phyloP scores from a whole-genome alignment of 2,888 invertebrate species.

The Trissolcus brochymenae region DNA sequence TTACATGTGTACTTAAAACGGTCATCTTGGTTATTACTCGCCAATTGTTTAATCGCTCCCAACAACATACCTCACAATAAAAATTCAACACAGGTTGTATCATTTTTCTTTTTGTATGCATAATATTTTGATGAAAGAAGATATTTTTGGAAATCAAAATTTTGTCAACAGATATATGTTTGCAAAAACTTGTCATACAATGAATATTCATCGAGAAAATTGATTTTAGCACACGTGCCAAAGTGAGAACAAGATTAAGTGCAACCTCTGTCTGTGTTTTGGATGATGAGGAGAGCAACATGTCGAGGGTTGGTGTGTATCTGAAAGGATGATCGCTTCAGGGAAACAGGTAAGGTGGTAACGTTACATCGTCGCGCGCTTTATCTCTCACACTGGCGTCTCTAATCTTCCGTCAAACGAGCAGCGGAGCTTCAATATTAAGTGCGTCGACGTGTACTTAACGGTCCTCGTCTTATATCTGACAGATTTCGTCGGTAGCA shows the following conservation, averaged over 20 bases:
- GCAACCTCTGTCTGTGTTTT: slow-evolving; percentile 38
- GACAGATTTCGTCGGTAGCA: slow-evolving; percentile 34
- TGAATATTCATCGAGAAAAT: slow-evolving; percentile 12
- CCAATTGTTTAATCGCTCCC: slow-evolving; percentile 34
- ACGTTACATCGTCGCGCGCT: slow-evolving; percentile 36
- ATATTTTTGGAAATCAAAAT: too few species aligned
- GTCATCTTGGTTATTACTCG: slow-evolving; percentile 39
- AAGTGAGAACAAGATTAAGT: slow-evolving; percentile 40
- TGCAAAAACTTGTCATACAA: not conserved
- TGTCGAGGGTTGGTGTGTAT: slow-evolving; percentile 39
- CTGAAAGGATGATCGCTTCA: slow-evolving; percentile 53
- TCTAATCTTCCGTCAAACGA: slow-evolving; percentile 52
- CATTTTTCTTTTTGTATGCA: too few species aligned
- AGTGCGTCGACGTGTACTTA: slow-evolving; percentile 45
- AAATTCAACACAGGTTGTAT: too few species aligned
- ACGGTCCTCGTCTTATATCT: slow-evolving; percentile 36
- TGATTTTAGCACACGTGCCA: slow-evolving; percentile 32
- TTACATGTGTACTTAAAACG: slow-evolving; percentile 49
- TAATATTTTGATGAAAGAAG: too few species aligned
- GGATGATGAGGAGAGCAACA: slow-evolving; percentile 45
- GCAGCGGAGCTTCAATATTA: slow-evolving; percentile 46
- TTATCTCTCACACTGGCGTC: slow-evolving; percentile 48
- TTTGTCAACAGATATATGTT: too few species aligned
- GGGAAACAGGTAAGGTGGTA: slow-evolving; percentile 52
- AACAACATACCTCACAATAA: not conserved